Evolutionary conservation across 2,888 invertebrate species (phyloP).

Genomic region (Dynastes grantii): DNA sequence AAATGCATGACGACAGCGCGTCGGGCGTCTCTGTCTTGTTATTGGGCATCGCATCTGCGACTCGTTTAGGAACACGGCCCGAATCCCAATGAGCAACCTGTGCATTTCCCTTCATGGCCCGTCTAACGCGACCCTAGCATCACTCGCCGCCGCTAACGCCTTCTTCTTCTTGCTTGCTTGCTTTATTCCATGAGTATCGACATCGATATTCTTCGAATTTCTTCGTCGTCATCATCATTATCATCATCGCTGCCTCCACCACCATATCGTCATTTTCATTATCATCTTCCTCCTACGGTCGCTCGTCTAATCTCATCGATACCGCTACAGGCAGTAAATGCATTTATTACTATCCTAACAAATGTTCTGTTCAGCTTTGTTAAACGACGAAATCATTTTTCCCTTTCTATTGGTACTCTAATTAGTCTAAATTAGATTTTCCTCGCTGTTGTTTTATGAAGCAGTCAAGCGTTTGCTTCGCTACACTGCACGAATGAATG

Average conservation of each 20-base stretch:
- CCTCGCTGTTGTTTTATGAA: neutral
- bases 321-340: neutral
- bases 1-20: conserved; percentile 69
- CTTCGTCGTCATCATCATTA: conserved; percentile 41
- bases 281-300: neutral
- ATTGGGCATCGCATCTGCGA: conserved; percentile 66
- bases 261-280: conserved; percentile 51
- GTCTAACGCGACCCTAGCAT: conserved; percentile 51
- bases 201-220: conserved; percentile 59
- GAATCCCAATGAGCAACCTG: conserved; percentile 68
- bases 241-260: neutral
- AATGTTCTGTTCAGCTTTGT: conserved; percentile 14
- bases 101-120: conserved; percentile 62
- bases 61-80: conserved; percentile 66
- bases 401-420: neutral
- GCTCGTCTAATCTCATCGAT: conserved; percentile 20
- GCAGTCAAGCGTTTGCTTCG: too few relatives aligned
- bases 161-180: neutral
- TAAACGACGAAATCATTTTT: conserved; percentile 19
- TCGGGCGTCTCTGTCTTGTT: conserved; percentile 66
- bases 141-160: neutral
- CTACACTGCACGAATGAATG: too few relatives aligned
- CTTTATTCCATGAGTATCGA: conserved; percentile 31
- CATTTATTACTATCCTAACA: conserved; percentile 31
- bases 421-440: neutral